Evolutionary conservation across 1,140 invertebrate species (phyloP).

Genomic region (Calosoma granatense): DNA sequence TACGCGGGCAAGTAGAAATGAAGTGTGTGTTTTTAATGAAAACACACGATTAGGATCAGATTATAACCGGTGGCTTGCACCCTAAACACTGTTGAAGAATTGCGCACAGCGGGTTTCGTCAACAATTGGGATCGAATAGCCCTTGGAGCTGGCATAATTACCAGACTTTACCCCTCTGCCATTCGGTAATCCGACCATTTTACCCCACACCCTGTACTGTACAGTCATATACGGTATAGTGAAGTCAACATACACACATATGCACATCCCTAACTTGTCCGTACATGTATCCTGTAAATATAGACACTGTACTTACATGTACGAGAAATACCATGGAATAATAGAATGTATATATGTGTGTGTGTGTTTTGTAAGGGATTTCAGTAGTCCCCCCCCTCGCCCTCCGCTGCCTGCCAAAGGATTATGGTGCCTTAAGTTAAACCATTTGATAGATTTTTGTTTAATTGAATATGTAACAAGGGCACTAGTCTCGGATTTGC

Average conservation of each 20-base stretch:
- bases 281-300: constrained; percentile 10
- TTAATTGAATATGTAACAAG: constrained; percentile 44
- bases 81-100: constrained; percentile 13
- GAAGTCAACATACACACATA: background rate
- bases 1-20: constrained; percentile 30
- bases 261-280: background rate
- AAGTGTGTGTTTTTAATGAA: constrained; percentile 22
- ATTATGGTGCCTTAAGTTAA: constrained; percentile 36
- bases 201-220: constrained; percentile 13
- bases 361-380: constrained; percentile 21
- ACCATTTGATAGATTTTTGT: constrained; percentile 44
- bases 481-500: constrained; percentile 23
- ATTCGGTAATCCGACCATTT: constrained; percentile 28
- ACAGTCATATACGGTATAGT: background rate
- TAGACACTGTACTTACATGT: too few relatives aligned
- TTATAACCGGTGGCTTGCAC: constrained; percentile 19
- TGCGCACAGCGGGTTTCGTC: constrained; percentile 19
- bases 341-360: constrained; percentile 18
- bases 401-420: constrained; percentile 20
- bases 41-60: constrained; percentile 28
- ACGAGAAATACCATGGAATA: too few relatives aligned
- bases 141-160: constrained; percentile 30
- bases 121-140: constrained; percentile 31
- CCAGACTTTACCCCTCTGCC: constrained; percentile 24
- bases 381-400: background rate